Conservation (phyloP, 2,113 vertebrate genomes). For the Petroica traversi region DNA sequence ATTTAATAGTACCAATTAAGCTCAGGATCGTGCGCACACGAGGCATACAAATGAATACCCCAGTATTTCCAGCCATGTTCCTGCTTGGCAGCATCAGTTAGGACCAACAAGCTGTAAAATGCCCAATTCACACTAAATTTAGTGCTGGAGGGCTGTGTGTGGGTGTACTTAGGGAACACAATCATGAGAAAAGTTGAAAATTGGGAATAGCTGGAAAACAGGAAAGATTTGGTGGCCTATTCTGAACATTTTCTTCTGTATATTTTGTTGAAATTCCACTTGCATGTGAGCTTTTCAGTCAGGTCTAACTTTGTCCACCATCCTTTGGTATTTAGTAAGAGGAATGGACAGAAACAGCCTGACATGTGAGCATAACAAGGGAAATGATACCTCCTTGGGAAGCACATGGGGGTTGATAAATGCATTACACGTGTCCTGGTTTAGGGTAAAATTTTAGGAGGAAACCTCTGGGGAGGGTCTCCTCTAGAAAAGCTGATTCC, state of each 20-base stretch:
- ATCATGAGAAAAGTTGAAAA: neutral
- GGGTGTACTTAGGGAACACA: neutral
- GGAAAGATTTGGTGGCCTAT: neutral
- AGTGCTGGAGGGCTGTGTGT: neutral
- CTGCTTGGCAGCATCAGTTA: neutral
- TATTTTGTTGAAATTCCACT: neutral
- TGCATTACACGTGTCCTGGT: too few relatives aligned
- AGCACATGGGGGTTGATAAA: neutral
- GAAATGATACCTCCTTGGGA: neutral
- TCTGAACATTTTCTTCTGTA: neutral
- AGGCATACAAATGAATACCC: neutral
- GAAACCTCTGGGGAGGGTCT: too few relatives aligned
- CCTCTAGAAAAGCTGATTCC: too few relatives aligned
- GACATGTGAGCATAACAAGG: neutral
- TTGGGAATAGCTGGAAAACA: neutral
- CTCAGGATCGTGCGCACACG: neutral
- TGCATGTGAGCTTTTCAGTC: neutral
- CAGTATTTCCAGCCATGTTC: neutral
- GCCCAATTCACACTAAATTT: neutral
- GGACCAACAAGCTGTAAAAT: neutral
- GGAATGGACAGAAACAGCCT: neutral
- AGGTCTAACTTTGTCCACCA: neutral
- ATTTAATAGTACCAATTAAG: conserved; percentile 3
- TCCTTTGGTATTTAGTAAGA: neutral
- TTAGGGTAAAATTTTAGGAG: too few relatives aligned